Base-by-base conservation (phyloP, 2,888 invertebrate species). In the Nomada lathburiana region DNA sequence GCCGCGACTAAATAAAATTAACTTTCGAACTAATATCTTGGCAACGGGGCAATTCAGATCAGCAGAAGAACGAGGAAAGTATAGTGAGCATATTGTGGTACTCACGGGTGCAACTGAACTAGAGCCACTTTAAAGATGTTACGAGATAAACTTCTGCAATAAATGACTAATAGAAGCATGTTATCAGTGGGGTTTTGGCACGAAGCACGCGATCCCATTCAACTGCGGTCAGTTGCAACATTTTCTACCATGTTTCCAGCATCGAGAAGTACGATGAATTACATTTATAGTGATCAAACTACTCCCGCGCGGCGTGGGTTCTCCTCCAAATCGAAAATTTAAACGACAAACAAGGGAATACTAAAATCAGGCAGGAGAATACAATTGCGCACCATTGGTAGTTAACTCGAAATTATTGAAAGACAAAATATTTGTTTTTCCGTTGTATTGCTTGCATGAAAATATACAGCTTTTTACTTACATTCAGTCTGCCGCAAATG, bases 61-160 rank as follows among this genome's bases (percentile, higher is more conserved):
- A 20, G 26, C n/a, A 23, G 44, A 23, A 26, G 16, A 36, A 18
- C 44, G 13, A n/a, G 23, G 20, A 13, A 13, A 53, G 53, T 36
- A 26, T 29, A 13, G 23, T 10, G 5, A 44, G 53, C 44, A 26
- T 20, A 50, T 73, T 59, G 59, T 23, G 20, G 11, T 44, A 29
- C 26, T 52, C 55, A 42, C 20, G 2, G 42, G 42, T 47, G 69
- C 44, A 47, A 78, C 23, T n/a, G 79, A 70, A 78, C 53, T n/a
- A 10, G 36, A 36, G 10, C 26, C 10, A 42, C 47, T 63, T 55
- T 55, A 29, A 60, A 78, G 36, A 78, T 50, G 36, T 73, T 68
- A 57, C 9, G 63, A 63, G 80, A 75, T 68, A 80, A 80, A 80
- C 80, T 80, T 71, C 62, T 26, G 74, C 55, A 16, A 75, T 62